Conservation (phyloP, 2,113 vertebrate species). For the Tangachromis dhanisi region DNA sequence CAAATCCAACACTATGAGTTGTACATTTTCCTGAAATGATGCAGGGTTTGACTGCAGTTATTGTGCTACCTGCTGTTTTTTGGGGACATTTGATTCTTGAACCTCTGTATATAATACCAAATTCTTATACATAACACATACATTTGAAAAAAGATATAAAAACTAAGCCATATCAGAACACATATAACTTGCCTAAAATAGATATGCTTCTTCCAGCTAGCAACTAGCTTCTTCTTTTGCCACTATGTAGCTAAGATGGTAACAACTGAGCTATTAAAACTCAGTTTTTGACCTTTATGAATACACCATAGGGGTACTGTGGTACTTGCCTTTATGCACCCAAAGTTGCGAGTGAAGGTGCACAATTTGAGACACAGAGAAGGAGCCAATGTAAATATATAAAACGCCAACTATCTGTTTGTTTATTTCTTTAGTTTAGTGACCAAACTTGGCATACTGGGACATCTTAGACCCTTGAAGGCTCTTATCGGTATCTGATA, state of each 20-base stretch:
- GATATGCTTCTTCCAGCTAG: background rate
- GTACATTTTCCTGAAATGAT: background rate
- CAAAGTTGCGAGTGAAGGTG: background rate
- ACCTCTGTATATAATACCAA: background rate
- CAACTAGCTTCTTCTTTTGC: background rate
- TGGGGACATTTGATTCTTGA: background rate
- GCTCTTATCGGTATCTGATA: background rate
- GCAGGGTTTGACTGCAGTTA: background rate
- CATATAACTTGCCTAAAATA: background rate
- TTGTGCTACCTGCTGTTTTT: background rate
- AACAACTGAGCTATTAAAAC: background rate
- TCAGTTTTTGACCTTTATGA: background rate
- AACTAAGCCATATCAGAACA: background rate
- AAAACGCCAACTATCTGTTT: accelerated
- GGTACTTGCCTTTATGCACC: background rate
- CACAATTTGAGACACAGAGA: accelerated
- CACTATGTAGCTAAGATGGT: background rate
- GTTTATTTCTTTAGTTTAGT: background rate
- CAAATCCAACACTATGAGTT: background rate
- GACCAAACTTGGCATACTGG: background rate
- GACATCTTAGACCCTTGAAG: background rate
- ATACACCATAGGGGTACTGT: background rate
- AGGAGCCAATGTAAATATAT: background rate
- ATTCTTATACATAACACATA: background rate
- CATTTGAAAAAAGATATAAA: background rate